phyloP scores from a whole-genome alignment of 2,113 vertebrate species.

The Protomyctophum bolini region DNA sequence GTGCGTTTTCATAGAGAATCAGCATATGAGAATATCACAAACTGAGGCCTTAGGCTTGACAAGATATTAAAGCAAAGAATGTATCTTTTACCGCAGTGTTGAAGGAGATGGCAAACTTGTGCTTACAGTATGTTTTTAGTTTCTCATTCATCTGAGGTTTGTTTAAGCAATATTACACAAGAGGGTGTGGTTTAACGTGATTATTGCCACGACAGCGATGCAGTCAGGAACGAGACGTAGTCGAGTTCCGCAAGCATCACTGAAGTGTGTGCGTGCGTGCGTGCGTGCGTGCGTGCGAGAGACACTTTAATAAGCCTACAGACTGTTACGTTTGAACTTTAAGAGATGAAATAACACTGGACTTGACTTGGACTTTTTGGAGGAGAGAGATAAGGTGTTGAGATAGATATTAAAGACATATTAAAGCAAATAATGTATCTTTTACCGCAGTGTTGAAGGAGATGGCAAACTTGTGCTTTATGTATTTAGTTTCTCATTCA shows the following conservation, averaged over 20 bases:
- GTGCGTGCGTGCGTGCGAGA: background rate
- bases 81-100: background rate
- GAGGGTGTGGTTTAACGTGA: too few species aligned
- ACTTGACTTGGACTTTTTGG: too few species aligned
- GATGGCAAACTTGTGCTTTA: background rate
- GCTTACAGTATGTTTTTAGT: background rate
- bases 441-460: conserved; percentile 1
- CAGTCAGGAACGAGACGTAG: too few species aligned
- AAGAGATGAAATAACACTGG: too few species aligned
- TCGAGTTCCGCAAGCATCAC: too few species aligned
- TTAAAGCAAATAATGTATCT: background rate
- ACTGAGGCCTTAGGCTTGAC: background rate
- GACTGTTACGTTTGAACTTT: too few species aligned
- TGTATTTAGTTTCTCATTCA: conserved; percentile 1
- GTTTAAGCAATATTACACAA: too few species aligned
- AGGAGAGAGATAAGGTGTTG: too few species aligned
- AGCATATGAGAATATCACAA: conserved; percentile 1
- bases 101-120: background rate
- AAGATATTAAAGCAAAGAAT: background rate
- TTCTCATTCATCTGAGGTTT: background rate
- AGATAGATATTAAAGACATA: background rate
- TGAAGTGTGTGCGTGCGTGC: background rate
- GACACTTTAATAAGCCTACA: background rate
- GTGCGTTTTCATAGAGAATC: conserved; percentile 6
- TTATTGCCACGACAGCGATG: too few species aligned